Evolutionary conservation across 2,113 vertebrate species (phyloP).

Genomic region (Vulpes lagopus): DNA sequence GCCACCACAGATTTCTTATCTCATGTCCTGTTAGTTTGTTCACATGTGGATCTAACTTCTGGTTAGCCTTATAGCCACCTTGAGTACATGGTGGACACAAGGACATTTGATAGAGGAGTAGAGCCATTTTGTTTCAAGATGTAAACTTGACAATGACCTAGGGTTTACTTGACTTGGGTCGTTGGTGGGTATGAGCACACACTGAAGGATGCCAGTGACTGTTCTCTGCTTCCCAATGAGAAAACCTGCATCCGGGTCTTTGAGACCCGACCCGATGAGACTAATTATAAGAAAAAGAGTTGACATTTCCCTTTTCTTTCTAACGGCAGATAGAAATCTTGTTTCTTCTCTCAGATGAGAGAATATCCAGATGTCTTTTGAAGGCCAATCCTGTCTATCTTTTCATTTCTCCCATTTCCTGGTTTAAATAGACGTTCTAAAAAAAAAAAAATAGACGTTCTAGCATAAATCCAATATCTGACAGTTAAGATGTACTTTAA

Average conservation of each 20-base stretch:
- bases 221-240: background rate
- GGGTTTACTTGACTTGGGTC: background rate
- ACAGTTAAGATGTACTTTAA: background rate
- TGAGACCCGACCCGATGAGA: background rate
- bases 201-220: background rate
- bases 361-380: background rate
- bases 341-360: background rate
- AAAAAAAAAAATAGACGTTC: background rate
- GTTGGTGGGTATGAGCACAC: background rate
- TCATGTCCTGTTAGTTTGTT: background rate
- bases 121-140: background rate
- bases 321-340: background rate
- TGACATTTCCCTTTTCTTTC: background rate
- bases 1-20: fast-evolving
- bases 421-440: background rate
- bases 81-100: background rate
- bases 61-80: too few species aligned
- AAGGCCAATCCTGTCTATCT: background rate
- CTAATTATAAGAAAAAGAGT: background rate
- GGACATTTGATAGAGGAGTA: background rate
- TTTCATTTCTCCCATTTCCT: background rate
- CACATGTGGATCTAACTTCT: background rate
- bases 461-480: background rate
- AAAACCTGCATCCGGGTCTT: background rate
- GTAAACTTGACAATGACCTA: background rate